Evolutionary conservation across 2,888 invertebrate genomes (phyloP).

Genomic region (Trissonchulus sp.): DNA sequence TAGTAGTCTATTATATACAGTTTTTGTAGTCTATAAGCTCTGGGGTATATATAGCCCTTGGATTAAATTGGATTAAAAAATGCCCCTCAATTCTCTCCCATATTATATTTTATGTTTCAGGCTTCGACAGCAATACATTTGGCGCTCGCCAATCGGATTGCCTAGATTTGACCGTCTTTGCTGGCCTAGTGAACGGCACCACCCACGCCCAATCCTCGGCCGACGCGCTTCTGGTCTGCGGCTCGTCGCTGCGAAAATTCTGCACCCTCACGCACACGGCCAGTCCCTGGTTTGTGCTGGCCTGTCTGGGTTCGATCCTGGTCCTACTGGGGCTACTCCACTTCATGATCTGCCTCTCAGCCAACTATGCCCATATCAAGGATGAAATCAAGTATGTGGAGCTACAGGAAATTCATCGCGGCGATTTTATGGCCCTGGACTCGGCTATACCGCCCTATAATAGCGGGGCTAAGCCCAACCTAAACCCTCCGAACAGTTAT

Average conservation of each 20-base stretch:
- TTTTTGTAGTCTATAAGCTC: too few relatives aligned
- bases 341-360: conserved; percentile 86
- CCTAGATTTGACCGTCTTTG: conserved; percentile 44
- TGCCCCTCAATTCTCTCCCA: too few relatives aligned
- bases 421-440: neutral
- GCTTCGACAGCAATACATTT: neutral
- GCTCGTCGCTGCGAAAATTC: conserved; percentile 47
- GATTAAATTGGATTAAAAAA: too few relatives aligned
- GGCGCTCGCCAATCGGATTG: conserved; percentile 37
- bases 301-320: conserved; percentile 37
- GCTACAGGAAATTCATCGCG: conserved; percentile 63
- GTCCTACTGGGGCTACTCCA: conserved; percentile 60
- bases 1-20: too few relatives aligned
- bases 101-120: neutral
- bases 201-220: conserved; percentile 34
- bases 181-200: conserved; percentile 41
- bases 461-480: too few relatives aligned
- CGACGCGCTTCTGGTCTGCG: conserved; percentile 41
- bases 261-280: conserved; percentile 47
- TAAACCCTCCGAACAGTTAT: too few relatives aligned
- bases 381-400: conserved; percentile 91
- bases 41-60: too few relatives aligned
- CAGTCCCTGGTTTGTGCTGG: conserved; percentile 42
- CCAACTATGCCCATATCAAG: conserved; percentile 88
- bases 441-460: too few relatives aligned